phyloP scores from a whole-genome alignment of 2,113 vertebrate species.

The Tinamus guttatus region DNA sequence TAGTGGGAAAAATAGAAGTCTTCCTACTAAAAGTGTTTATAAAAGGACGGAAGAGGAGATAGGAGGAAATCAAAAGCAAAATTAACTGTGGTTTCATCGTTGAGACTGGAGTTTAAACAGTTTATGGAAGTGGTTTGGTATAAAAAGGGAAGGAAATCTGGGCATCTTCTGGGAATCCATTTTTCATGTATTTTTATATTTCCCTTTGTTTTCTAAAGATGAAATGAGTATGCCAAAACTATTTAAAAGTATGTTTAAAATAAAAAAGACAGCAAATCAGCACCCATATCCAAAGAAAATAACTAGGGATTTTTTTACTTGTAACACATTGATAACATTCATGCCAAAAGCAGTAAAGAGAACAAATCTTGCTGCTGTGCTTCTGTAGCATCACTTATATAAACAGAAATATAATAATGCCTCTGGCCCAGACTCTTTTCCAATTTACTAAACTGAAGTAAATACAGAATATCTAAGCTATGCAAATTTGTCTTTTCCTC shows the following conservation, averaged over 20 bases:
- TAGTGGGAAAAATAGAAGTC: neutral
- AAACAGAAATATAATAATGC: neutral
- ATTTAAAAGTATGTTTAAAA: neutral
- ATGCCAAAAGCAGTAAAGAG: no score
- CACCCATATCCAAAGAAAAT: no score
- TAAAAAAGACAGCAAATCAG: neutral
- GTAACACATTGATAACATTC: rapidly evolving
- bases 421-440: neutral
- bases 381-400: neutral
- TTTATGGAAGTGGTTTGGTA: neutral
- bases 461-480: neutral
- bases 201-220: neutral
- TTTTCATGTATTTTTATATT: neutral
- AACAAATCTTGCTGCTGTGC: neutral
- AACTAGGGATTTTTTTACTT: neutral
- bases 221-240: neutral
- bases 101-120: neutral
- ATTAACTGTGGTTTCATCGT: neutral
- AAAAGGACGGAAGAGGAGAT: neutral
- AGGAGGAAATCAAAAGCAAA: neutral
- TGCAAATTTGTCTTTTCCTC: neutral
- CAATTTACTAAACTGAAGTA: neutral
- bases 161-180: neutral
- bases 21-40: neutral
- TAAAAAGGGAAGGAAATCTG: neutral